Evolutionary conservation across 2,113 vertebrate species (phyloP).

Genomic region (Gopherus evgoodei): DNA sequence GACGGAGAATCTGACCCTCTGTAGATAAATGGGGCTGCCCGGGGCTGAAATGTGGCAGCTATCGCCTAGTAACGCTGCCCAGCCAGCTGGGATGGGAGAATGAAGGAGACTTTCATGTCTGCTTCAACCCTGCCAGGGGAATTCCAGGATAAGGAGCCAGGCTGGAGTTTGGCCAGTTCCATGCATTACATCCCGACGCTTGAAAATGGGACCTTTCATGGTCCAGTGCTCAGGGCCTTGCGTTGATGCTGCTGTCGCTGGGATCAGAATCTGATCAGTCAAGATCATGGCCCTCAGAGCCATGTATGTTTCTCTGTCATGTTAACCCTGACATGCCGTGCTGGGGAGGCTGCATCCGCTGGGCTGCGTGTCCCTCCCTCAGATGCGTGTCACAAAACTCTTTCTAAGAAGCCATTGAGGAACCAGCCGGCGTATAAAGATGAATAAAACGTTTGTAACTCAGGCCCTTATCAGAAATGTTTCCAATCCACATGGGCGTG

Average conservation of each 20-base stretch:
- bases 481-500: neutral
- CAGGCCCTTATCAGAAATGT: neutral
- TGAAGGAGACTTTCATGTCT: neutral
- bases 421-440: neutral
- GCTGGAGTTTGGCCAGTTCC: neutral
- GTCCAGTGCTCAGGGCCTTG: neutral
- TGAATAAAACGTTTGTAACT: neutral
- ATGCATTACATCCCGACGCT: neutral
- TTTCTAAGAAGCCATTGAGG: neutral
- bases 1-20: neutral
- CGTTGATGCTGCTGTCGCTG: fast-evolving
- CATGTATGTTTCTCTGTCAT: neutral
- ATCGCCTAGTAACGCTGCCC: neutral
- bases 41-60: neutral
- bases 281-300: neutral
- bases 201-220: neutral
- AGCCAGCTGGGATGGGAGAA: neutral
- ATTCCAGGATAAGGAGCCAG: neutral
- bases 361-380: neutral
- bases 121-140: too few relatives aligned
- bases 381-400: neutral
- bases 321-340: neutral
- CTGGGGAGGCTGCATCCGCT: neutral
- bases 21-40: neutral
- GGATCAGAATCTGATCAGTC: neutral